Base-by-base conservation (phyloP, 2,113 vertebrate species). In the Coptodon rendalli region DNA sequence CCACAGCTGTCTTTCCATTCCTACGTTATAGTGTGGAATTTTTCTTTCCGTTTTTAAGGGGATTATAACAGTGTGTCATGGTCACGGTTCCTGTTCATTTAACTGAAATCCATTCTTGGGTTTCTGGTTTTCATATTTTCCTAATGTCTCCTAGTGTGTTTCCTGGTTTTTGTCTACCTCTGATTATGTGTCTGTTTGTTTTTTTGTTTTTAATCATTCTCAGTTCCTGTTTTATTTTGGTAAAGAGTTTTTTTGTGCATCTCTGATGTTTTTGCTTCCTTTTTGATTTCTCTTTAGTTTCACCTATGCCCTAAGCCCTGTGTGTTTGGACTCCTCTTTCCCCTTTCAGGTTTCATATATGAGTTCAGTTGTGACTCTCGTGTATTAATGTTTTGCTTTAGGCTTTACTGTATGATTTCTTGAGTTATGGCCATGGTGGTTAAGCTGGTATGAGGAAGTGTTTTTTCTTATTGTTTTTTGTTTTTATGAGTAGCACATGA, bases 131-230 rank as follows among this genome's bases (percentile, higher is more conserved):
- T 73, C 40, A 73, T 73, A 45, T 73, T 76, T 76, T 76, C 40
- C 40, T 48, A 48, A 27, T 76, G 43, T 76, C 6, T 19, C 24
- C 24, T 29, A 7, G 71, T 76, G 24, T 31, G 43, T 50, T 50
- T 76, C 43, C 24, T 48, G 16, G 4, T 76, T 48, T 76, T 48
- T 48, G 24, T 48, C 9, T 29, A 29, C 9, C 71, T 76, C 43
- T 48, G 71, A 50, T 76, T 29, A 45, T 76, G 43, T 76, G 71
- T 76, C 24, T 76, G 71, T 71, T 71, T 71, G 36, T 19, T 48
- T 76, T 27, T 24, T 76, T 48, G 43, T 76, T 48, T 48, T 76
- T 29, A 27, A 29, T 76, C 16, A 48, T 48, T 76, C 24, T 76
- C 16, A 31, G 43, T n/a, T 78, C 27, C 73, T 78, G 45, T 78